A percentile compares a stretch with the other conserved stretches of the same genome.
These are phyloP conservation scores for Rotaria macrura DNA, from an alignment of 2,888 invertebrate species.

Conservation along the genomic window DNA sequence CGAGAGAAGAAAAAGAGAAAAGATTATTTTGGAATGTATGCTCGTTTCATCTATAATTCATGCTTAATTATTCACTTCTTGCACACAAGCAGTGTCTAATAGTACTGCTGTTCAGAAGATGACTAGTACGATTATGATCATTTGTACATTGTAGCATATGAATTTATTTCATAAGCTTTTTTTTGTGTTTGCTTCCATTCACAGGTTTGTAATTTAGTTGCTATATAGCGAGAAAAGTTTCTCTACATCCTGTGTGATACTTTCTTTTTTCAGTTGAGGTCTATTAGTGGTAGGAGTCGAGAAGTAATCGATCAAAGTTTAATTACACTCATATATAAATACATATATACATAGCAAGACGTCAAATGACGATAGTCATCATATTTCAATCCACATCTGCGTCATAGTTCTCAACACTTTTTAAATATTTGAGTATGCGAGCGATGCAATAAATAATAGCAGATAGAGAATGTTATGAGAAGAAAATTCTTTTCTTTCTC, in stretches of 20 bases:
- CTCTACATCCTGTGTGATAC: not conserved
- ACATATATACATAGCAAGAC: not conserved
- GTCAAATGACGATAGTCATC: not conserved
- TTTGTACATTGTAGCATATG: not conserved
- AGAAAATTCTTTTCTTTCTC: too few relatives aligned
- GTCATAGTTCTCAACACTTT: not conserved
- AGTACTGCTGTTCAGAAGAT: not conserved
- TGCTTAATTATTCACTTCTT: constrained; percentile 3
- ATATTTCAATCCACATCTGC: not conserved
- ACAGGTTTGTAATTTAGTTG: not conserved
- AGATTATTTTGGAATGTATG: not conserved
- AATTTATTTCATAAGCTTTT: not conserved
- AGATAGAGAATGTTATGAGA: not conserved
- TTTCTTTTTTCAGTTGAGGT: not conserved
- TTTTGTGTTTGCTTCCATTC: not conserved
- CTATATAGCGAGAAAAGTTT: not conserved
- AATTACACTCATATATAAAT: not conserved
- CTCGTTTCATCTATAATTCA: constrained; percentile 8
- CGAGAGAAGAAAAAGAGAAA: not conserved
- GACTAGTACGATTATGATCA: not conserved
- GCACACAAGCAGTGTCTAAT: not conserved
- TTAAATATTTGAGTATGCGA: not conserved
- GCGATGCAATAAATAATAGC: not conserved
- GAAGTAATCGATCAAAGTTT: not conserved
- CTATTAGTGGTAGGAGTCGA: not conserved